These are phyloP conservation scores for Temnothorax unifasciatus DNA, from an alignment of 2,888 invertebrate species.

Conservation along the genomic window DNA sequence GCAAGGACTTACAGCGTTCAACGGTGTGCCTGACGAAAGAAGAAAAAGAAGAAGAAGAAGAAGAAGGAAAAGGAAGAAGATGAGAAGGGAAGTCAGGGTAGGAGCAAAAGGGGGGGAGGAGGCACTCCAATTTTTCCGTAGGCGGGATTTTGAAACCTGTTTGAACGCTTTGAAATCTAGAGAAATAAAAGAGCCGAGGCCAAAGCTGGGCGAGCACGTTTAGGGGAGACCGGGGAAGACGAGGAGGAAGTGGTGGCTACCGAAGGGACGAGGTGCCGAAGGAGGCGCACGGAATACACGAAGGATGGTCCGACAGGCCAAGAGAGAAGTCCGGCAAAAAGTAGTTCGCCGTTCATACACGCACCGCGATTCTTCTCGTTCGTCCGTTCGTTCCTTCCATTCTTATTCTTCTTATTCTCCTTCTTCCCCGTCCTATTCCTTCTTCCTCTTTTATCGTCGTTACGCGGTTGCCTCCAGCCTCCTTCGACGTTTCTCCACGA, in stretches of 20 bases:
- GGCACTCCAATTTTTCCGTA: constrained; percentile 83
- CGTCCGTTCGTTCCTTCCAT: constrained; percentile 39
- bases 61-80: constrained; percentile 19
- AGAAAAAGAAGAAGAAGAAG: constrained; percentile 41
- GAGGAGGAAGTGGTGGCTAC: constrained; percentile 32
- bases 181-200: constrained; percentile 79
- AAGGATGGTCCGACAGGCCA: constrained; percentile 70
- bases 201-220: constrained; percentile 76
- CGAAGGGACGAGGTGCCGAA: constrained; percentile 50
- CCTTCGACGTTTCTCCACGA: constrained; percentile 29
- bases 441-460: constrained; percentile 28
- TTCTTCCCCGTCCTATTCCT: constrained; percentile 37
- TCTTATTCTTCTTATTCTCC: constrained; percentile 47
- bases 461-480: constrained; percentile 12
- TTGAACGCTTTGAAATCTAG: constrained; percentile 85
- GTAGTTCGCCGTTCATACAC: constrained; percentile 81
- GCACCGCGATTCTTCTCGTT: constrained; percentile 67
- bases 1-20: constrained; percentile 70
- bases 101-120: constrained; percentile 54
- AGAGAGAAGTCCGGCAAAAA: constrained; percentile 82
- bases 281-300: constrained; percentile 56
- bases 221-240: constrained; percentile 51
- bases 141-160: constrained; percentile 86
- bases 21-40: constrained; percentile 54
- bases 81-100: constrained; percentile 11